phyloP scores from a whole-genome alignment of 92 coral and sea anemone species.

The Palythoa heliodiscus region DNA sequence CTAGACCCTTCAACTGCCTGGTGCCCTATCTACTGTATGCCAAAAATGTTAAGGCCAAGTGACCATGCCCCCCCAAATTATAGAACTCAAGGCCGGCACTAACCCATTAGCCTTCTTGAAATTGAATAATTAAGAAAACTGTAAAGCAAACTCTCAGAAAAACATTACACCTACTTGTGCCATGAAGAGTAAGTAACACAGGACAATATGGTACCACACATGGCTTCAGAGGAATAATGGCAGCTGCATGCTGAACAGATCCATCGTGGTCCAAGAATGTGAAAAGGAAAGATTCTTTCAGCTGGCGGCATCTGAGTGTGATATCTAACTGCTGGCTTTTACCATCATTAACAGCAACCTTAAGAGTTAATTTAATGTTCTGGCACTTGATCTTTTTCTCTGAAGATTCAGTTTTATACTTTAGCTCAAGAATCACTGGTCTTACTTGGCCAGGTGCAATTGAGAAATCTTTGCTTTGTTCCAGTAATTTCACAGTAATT shows the following conservation, averaged over 20 bases:
- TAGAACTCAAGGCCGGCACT: no score
- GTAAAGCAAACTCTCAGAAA: no score
- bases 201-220: constrained; percentile 71
- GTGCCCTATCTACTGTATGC: no score
- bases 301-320: constrained; percentile 76
- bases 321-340: constrained; percentile 62
- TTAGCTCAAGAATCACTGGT: constrained; percentile 62
- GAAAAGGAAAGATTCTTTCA: constrained; percentile 82
- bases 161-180: constrained; percentile 78
- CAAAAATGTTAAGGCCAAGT: no score
- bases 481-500: constrained; percentile 50
- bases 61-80: no score
- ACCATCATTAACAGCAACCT: constrained; percentile 63
- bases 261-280: constrained; percentile 97
- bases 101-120: no score
- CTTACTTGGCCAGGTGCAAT: constrained; percentile 93
- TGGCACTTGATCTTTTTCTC: constrained; percentile 33
- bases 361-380: constrained; percentile 56
- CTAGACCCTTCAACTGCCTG: no score
- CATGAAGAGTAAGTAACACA: constrained; percentile 88
- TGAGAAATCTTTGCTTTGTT: constrained; percentile 48
- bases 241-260: constrained; percentile 95
- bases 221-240: constrained; percentile 77
- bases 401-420: constrained; percentile 49
- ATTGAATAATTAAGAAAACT: no score